phyloP scores from a whole-genome alignment of 2,888 invertebrate species.

The Diadegma fenestrale region DNA sequence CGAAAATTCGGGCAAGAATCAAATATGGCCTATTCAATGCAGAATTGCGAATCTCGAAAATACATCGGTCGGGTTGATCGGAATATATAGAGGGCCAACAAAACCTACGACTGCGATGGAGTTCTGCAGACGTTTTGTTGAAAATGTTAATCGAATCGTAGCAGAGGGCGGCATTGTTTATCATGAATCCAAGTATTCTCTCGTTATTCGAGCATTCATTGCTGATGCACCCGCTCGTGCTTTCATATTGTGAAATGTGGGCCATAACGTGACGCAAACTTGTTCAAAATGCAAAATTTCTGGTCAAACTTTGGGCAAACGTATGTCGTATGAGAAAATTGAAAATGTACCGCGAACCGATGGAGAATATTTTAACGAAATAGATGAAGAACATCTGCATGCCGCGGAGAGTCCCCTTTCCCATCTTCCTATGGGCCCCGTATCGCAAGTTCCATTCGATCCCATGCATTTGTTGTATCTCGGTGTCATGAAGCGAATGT shows the following conservation, averaged over 20 bases:
- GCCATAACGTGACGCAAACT: constrained; percentile 13
- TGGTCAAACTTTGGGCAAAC: constrained; percentile 11
- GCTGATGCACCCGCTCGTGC: constrained; percentile 45
- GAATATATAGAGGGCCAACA: constrained; percentile 63
- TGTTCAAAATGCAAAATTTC: constrained; percentile 49
- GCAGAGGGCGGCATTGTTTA: constrained; percentile 46
- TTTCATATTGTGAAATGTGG: constrained; percentile 29
- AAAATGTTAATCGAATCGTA: constrained; percentile 22
- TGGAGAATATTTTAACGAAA: no score
- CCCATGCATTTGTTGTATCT: no score
- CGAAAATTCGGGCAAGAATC: constrained; percentile 34
- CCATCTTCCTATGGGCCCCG: no score
- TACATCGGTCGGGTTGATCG: constrained; percentile 48
- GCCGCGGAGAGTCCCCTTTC: no score
- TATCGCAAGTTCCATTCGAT: no score
- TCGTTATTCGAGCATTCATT: constrained; percentile 29
- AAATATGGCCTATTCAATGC: constrained; percentile 62
- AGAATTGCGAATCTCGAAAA: constrained; percentile 58
- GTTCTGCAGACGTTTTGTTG: constrained; percentile 8
- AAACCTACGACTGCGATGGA: constrained; percentile 20
- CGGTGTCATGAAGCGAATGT: no score
- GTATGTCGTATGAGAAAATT: background rate
- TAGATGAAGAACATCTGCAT: no score
- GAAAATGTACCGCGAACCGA: no score
- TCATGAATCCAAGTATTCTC: background rate